Evolutionary conservation across 2,113 vertebrate genomes (phyloP).

Genomic region (Trachemys scripta): DNA sequence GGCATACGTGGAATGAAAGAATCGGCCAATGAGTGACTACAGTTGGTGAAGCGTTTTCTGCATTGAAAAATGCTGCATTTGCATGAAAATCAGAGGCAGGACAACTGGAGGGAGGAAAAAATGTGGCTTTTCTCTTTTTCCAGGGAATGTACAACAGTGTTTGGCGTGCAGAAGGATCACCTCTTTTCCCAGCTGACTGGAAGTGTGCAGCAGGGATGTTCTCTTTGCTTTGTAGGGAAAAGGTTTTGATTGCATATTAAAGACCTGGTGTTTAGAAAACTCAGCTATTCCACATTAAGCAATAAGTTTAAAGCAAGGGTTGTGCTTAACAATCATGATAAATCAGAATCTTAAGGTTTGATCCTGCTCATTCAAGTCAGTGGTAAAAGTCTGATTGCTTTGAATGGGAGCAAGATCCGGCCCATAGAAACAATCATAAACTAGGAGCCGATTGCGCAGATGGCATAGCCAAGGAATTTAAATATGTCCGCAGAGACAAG

Average conservation of each 20-base stretch:
- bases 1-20: not conserved
- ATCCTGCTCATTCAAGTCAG: not conserved
- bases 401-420: not conserved
- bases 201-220: not conserved
- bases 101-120: not conserved
- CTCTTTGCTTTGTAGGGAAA: not conserved
- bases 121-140: not conserved
- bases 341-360: not conserved
- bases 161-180: not conserved
- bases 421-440: not conserved
- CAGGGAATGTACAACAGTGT: not conserved
- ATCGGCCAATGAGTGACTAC: not conserved
- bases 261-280: not conserved
- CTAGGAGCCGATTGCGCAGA: not conserved
- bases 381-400: not conserved
- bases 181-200: not conserved
- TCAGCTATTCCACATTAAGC: not conserved
- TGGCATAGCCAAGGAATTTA: not conserved
- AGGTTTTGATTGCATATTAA: not conserved
- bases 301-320: not conserved
- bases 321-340: not conserved
- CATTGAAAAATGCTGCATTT: not conserved
- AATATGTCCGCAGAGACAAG: not conserved
- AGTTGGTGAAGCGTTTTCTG: not conserved
- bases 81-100: not conserved